Conservation (phyloP, 2,888 invertebrate genomes). For the Xestoiulus laeticollis region DNA sequence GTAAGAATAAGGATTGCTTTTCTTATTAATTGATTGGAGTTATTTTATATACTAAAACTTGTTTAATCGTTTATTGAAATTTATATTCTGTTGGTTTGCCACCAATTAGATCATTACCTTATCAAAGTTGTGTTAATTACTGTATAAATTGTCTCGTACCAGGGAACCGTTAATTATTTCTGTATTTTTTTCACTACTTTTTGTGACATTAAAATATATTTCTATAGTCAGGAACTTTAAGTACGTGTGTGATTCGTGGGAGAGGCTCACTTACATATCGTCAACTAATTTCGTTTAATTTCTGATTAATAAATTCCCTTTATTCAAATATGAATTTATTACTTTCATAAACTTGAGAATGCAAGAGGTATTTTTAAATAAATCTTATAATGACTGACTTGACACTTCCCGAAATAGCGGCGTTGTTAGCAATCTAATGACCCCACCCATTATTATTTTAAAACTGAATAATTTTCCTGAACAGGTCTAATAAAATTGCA, state of each 20-base stretch:
- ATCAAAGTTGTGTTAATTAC: neutral
- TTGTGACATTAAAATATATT: neutral
- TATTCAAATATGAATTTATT: no score
- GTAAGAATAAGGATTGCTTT: neutral
- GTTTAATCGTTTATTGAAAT: neutral
- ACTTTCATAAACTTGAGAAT: no score
- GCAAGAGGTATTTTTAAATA: no score
- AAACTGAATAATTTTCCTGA: neutral
- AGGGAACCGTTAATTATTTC: neutral
- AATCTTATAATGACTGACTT: neutral
- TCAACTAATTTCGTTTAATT: neutral
- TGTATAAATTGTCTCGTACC: neutral
- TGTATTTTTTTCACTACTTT: neutral
- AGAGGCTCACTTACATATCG: neutral
- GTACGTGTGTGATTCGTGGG: no score
- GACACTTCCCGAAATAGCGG: neutral
- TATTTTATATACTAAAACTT: neutral
- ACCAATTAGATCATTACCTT: constrained; percentile 27
- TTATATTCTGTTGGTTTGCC: constrained; percentile 28
- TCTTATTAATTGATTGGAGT: neutral
- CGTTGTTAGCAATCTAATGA: neutral
- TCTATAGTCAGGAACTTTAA: no score
- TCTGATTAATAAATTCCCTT: neutral
- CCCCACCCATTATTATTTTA: neutral
- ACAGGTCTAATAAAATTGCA: neutral